Base-by-base conservation (phyloP, 2,797 vertebrate species). In the Melanitta fusca region DNA sequence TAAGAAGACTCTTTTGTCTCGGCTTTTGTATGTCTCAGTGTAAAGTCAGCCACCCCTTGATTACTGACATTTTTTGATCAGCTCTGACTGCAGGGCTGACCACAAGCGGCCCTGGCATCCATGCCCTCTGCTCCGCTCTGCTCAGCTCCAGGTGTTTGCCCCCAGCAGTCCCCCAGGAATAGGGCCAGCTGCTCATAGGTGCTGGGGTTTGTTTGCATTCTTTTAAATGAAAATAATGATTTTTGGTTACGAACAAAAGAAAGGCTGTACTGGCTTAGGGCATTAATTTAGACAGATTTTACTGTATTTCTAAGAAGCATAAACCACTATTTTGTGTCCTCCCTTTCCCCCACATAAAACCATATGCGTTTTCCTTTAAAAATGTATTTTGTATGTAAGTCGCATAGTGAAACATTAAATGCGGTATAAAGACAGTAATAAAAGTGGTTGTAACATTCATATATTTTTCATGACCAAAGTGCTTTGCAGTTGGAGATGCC, bases 401-500 rank as follows among this genome's bases (percentile, higher is more conserved):
- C 94, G 85, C 84, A 92, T 49, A 91, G 75, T 8, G 54, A 30
- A 95, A 60, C 84, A 92, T 80, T 96, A 95, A 94, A 93, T 69
- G 65, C 0, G 1, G 79, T 69, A 87, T 69, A 91, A 96, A 95
- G 86, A 82, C 0, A 11, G 85, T 83, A 71, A 62, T 95, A 96
- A 95, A 95, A 85, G 16, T 36, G 81, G 74, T 61, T 93, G 71
- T 96, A 93, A 94, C 69, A 34, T 95, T 94, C 93, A 85, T 93
- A 17, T 74, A 90, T 87, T 94, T 94, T 95, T 96, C 94, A 95
- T 65, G 69, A 72, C 69, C 30, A 4, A 92, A 92, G 85, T 49
- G 75, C 65, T 95, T 54, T 95, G 88, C 65, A 74, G 65, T 61
- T 71, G 84, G 53, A 62, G 68, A 51, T 62, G 72, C 84, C 71